Conservation (phyloP, 2,797 vertebrate species). For the Halcyon badia region DNA sequence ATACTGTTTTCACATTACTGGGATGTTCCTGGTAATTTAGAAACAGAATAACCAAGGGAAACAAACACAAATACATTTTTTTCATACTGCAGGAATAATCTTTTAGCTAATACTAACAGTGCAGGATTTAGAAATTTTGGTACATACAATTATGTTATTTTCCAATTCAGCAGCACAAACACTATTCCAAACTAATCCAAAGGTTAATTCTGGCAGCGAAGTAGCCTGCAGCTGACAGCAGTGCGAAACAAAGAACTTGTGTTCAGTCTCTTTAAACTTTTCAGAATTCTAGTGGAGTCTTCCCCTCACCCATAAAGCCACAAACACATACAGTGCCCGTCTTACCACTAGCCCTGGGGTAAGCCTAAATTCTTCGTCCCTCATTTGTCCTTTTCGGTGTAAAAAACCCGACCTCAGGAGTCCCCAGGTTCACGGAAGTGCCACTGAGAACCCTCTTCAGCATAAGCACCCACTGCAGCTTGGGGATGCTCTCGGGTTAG, state of each 20-base stretch:
- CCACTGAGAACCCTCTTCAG: neutral
- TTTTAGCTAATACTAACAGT: neutral
- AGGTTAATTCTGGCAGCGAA: neutral
- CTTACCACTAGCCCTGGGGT: rapidly evolving
- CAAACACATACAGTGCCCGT: neutral
- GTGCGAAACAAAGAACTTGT: neutral
- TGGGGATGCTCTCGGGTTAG: neutral
- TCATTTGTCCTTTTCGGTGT: neutral
- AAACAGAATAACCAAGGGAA: neutral
- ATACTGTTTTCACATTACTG: neutral
- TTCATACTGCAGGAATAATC: neutral
- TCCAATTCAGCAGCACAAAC: neutral
- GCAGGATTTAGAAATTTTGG: neutral
- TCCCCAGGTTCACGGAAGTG: rapidly evolving
- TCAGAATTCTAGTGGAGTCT: neutral
- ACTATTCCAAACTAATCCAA: neutral
- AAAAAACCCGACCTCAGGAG: neutral
- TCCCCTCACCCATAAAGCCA: rapidly evolving
- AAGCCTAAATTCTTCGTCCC: neutral
- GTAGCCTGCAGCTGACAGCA: neutral
- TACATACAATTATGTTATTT: neutral
- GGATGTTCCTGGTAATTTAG: neutral
- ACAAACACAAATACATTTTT: neutral
- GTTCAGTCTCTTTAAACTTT: neutral
- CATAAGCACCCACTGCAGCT: neutral